A percentile compares a stretch with the other conserved stretches of the same genome.
These are phyloP conservation scores for Xylota segnis DNA, from an alignment of 2,888 invertebrate species.

Conservation along the genomic window DNA sequence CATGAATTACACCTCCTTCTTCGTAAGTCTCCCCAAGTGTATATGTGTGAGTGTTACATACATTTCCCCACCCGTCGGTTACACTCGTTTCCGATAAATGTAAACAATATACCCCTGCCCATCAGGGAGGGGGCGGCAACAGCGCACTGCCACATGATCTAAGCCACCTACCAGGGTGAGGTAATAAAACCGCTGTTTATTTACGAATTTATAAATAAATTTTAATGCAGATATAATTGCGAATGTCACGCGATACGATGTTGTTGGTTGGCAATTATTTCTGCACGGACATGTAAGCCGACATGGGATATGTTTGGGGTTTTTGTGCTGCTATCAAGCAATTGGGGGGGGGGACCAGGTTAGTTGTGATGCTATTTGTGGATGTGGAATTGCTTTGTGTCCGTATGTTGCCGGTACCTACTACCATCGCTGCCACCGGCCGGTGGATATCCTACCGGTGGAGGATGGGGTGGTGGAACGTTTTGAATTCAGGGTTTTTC, in stretches of 20 bases:
- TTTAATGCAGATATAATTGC: conserved; percentile 77
- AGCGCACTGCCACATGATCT: conserved; percentile 35
- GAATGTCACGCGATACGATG: conserved; percentile 76
- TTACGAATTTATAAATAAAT: conserved; percentile 77
- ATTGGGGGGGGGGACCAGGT: conserved; percentile 17
- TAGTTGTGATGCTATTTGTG: conserved; percentile 73
- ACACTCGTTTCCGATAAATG: conserved; percentile 69
- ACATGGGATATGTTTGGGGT: conserved; percentile 74
- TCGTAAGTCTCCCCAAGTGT: too few species aligned
- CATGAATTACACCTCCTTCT: conserved; percentile 10
- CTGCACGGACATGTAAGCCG: conserved; percentile 74
- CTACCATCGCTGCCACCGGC: not conserved
- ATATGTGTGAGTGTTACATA: conserved; percentile 10
- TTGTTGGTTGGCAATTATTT: conserved; percentile 75
- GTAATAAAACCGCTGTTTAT: conserved; percentile 77
- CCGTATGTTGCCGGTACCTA: conserved; percentile 32
- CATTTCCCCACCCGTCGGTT: conserved; percentile 33
- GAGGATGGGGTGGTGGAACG: not conserved
- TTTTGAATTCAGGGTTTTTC: conserved; percentile 43
- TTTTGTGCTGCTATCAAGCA: conserved; percentile 33
- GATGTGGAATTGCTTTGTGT: conserved; percentile 56
- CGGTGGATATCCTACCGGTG: not conserved
- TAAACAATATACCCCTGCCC: conserved; percentile 54
- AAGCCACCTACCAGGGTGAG: conserved; percentile 70
- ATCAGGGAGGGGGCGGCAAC: not conserved